These are phyloP conservation scores for Plebejus melissa DNA, from an alignment of 2,888 invertebrate genomes.

Conservation along the genomic window DNA sequence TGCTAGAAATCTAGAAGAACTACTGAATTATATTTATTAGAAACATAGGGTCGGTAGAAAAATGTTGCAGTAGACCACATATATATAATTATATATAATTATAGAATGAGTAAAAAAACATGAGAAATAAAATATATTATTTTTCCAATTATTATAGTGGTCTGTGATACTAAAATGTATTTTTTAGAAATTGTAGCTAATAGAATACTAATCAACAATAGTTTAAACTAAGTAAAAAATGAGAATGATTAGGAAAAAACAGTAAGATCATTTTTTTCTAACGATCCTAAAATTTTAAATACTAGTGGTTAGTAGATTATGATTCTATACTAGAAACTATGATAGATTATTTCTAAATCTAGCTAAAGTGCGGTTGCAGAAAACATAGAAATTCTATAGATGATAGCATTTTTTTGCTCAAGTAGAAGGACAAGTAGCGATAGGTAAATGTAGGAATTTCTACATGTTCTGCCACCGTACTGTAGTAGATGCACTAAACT, in stretches of 20 bases:
- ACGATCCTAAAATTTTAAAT: neutral
- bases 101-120: neutral
- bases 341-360: neutral
- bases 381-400: neutral
- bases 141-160: neutral
- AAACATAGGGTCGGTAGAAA: constrained; percentile 5
- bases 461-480: neutral
- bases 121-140: neutral
- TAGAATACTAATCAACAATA: neutral
- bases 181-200: neutral
- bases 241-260: neutral
- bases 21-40: neutral
- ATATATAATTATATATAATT: neutral
- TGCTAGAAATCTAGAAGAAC: neutral
- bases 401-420: neutral
- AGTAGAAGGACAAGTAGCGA: neutral
- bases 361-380: neutral
- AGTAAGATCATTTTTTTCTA: constrained; percentile 4
- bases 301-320: neutral
- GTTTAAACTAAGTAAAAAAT: neutral
- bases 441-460: neutral
- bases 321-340: neutral
- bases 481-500: neutral
- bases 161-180: neutral
- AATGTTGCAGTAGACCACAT: neutral